Evolutionary conservation across 1,140 invertebrate genomes (phyloP).

Genomic region (Drosophila melanica): DNA sequence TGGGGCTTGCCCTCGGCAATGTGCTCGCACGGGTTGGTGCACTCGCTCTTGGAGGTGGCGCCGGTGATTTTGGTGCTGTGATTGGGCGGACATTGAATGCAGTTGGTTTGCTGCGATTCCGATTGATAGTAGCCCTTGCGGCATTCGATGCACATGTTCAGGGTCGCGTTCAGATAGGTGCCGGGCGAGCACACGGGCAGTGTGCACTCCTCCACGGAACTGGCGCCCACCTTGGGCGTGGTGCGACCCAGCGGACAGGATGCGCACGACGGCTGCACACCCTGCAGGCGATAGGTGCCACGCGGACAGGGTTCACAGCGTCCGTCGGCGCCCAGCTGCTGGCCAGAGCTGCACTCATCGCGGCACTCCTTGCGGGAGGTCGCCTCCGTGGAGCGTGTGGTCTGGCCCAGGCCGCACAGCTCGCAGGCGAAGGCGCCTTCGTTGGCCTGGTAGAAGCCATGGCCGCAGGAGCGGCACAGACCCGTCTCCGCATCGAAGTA

Average conservation of each 20-base stretch:
- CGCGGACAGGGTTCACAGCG: conserved; percentile 96
- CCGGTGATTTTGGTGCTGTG: conserved; percentile 94
- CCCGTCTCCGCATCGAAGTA: conserved; percentile 94
- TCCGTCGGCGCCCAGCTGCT: conserved; percentile 94
- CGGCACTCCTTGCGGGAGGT: conserved; percentile 94
- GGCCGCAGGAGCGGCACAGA: conserved; percentile 95
- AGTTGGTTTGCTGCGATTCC: conserved; percentile 94
- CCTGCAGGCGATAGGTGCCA: conserved; percentile 95
- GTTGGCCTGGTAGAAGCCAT: conserved; percentile 96
- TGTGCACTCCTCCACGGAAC: conserved; percentile 95
- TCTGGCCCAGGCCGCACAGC: conserved; percentile 96
- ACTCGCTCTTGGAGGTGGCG: conserved; percentile 91
- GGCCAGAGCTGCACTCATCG: conserved; percentile 95
- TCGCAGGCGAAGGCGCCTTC: conserved; percentile 96
- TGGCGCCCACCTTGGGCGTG: conserved; percentile 92
- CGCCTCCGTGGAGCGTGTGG: conserved; percentile 95
- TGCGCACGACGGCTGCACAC: conserved; percentile 94
- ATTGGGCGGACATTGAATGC: conserved; percentile 95
- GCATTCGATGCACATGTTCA: conserved; percentile 94
- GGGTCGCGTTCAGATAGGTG: conserved; percentile 92
- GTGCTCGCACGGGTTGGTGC: conserved; percentile 95
- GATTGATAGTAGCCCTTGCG: conserved; percentile 97
- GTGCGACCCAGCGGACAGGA: conserved; percentile 95
- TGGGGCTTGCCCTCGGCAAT: conserved; percentile 88
- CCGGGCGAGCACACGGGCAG: conserved; percentile 93